Base-by-base conservation (phyloP, 2,113 vertebrate species). In the Alouatta palliata region DNA sequence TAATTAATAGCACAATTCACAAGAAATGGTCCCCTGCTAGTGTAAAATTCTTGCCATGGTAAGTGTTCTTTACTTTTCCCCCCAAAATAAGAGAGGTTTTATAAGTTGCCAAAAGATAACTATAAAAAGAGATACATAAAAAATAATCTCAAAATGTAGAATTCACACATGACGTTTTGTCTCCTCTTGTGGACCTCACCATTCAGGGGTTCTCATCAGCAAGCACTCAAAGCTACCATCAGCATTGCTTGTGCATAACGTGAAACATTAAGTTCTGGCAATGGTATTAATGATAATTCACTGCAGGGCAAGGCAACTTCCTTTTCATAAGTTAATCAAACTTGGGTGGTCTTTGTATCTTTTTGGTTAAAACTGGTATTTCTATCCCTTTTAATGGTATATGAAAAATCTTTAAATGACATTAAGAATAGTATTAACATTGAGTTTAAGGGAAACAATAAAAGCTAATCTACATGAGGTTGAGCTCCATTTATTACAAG, bases 191-290 rank as follows among this genome's bases (percentile, higher is more conserved):
- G 20, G 19, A 66, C 10, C 52, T 71, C 13, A 27, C 0, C 0
- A 27, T 8, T 1, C 8, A 20, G 21, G 40, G 10, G 7, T 2
- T 32, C 4, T 56, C 7, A 1, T 40, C 3, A 68, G 35, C 54
- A 16, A 8, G 6, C 2, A 0, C 3, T 40, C n/a, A 12, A 27
- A 37, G 16, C 25, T 40, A 25, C n/a, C 20, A 27, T 4, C 4
- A 17, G 37, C 21, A 6, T 1, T 2, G 6, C 25, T 25, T 76
- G 8, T 16, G 64, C n/a, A 20, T 3, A 35, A 52, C 7, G 4
- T 0, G 3, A 37, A 11, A 7, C n/a, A 1, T 11, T 1, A 6
- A 16, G 12, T 21, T 23, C 73, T 27, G 21, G 30, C 17, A 19
- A 4, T 17, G 19, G 7, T 0, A 13, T 8, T 35, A 35, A 16